Evolutionary conservation across 1,140 invertebrate genomes (phyloP), one percentile per base, ranked within the genome.

Genomic region (Teleogryllus occipitalis): DNA sequence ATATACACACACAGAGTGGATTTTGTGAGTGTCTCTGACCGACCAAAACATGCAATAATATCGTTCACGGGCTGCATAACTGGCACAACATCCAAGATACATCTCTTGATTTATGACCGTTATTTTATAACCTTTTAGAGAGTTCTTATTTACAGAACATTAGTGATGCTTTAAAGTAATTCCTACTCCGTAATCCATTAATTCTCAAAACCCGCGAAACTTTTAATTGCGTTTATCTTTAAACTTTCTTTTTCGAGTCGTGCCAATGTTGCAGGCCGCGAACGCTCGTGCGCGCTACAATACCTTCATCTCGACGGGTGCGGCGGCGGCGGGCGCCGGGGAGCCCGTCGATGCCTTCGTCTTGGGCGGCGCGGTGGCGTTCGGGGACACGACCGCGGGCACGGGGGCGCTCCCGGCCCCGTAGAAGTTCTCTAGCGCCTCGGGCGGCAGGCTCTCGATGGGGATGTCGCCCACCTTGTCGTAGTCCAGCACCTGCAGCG

Each of bases 381-480:
- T 89, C 47, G 88, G 79, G 7, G 76, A 48, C 6, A 80, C 80
- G 46, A 93, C 85, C 6, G 90, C 84, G 10, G 92, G 88, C 78
- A 91, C 88, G 47, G 90, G 90, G 82, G 92, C 92, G 82, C 92
- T 93, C 48, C 93, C 94, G 14, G 92, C 92, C 21, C 92, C 90
- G 82, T 94, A 95, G 84, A 95, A 94, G 84, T 95, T 94, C 27
- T 93, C 93, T 78, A 96, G 85, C 79, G 95, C 94, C 84, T 95
- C 94, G 14, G 94, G 93, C n/a, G 94, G 93, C 76, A 96, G 85
- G 81, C 92, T 94, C 82, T 95, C 94, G 75, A 95, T 88, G 10
- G 93, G 90, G 80, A 94, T 95, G 82, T 95, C 94, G n/a, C 94
- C 94, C 49, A 95, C 91, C 87, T 96, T 96, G 83, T 95, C 94